Percentiles rank a stretch among this genome's conserved stretches.
These are phyloP conservation scores for Balaeniceps rex DNA, from an alignment of 2,113 vertebrate species.

Conservation along the genomic window DNA sequence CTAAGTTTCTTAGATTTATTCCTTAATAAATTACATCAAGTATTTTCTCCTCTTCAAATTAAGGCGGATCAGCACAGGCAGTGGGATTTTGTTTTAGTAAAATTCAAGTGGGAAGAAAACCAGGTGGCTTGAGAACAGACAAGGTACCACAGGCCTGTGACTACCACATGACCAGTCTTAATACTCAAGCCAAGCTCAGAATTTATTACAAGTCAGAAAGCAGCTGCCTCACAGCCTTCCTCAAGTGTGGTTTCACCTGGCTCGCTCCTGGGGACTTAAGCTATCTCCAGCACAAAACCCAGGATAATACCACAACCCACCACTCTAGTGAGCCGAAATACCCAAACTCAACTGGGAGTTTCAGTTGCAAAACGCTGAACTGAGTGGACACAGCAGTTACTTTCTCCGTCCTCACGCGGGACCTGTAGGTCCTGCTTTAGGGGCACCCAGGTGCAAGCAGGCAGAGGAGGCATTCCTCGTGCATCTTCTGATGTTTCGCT, in stretches of 20 bases:
- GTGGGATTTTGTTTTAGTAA: background rate
- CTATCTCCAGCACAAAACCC: background rate
- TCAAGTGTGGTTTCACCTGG: background rate
- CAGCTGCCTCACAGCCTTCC: background rate
- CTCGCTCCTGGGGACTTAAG: no score
- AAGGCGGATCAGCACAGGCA: background rate
- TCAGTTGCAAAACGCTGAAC: background rate
- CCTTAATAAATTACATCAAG: background rate
- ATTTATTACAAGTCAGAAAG: background rate
- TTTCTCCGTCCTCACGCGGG: background rate
- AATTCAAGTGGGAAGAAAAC: background rate
- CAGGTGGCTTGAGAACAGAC: background rate
- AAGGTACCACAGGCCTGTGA: background rate
- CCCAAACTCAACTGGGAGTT: background rate
- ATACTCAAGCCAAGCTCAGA: background rate
- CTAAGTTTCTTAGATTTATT: background rate
- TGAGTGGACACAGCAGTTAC: rapidly evolving
- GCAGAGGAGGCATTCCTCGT: rapidly evolving
- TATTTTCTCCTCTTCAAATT: background rate
- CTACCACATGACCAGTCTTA: background rate
- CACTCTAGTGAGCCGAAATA: background rate
- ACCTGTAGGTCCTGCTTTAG: background rate
- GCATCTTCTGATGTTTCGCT: rapidly evolving
- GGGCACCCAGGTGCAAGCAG: rapidly evolving
- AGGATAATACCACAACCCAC: background rate